These are phyloP conservation scores for Heliocidaris erythrogramma DNA, from an alignment of 35 echinoderm and acorn worm genomes.

Conservation along the genomic window DNA sequence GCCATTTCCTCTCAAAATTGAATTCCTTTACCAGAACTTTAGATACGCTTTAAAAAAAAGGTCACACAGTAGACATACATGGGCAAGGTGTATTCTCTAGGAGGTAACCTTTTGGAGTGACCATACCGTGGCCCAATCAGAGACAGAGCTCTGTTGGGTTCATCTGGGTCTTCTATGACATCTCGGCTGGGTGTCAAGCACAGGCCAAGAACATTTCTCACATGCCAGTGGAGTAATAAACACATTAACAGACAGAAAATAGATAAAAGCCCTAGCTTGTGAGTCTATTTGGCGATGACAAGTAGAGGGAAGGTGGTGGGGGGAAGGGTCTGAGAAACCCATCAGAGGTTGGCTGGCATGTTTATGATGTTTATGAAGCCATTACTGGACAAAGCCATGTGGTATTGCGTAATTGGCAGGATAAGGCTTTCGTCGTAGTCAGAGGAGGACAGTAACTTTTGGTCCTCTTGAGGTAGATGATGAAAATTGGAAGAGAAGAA, in stretches of 20 bases:
- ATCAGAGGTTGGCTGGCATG: neutral
- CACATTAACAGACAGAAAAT: constrained; percentile 33
- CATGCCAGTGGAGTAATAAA: constrained; percentile 28
- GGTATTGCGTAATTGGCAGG: neutral
- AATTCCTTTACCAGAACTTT: no score
- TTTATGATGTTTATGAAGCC: neutral
- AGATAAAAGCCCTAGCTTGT: neutral
- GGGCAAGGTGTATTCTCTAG: neutral
- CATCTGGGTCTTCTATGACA: neutral
- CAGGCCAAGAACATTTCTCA: neutral
- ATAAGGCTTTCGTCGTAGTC: neutral
- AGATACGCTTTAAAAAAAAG: no score
- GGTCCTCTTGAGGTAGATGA: no score
- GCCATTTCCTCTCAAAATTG: no score
- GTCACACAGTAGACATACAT: neutral
- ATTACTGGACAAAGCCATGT: neutral
- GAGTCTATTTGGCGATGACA: neutral
- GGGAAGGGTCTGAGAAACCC: neutral
- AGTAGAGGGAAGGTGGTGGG: neutral
- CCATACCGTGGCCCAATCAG: neutral
- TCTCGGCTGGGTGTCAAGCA: neutral
- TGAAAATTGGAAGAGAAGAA: neutral
- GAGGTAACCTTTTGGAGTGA: neutral
- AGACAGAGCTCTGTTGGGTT: neutral
- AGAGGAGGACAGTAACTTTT: neutral